A percentile compares a stretch with the other conserved stretches of the same genome.
Evolutionary conservation across 2,797 vertebrate species (phyloP).

Genomic region (Cheirogaleus major): DNA sequence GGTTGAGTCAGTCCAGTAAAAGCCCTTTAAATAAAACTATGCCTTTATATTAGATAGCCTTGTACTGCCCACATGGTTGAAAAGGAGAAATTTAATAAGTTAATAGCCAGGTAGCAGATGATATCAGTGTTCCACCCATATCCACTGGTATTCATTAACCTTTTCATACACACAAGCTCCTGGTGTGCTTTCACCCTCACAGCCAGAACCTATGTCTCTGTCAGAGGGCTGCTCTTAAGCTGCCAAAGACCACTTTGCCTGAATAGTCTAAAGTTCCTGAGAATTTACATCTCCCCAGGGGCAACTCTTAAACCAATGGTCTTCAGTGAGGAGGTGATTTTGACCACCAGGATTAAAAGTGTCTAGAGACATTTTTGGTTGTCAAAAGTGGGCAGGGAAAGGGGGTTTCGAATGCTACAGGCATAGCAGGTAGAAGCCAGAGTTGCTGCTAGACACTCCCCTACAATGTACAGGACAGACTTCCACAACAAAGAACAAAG

Average conservation of each 20-base stretch:
- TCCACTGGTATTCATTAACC: neutral
- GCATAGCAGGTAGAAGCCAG: neutral
- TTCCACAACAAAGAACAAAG: neutral
- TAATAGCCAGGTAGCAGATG: neutral
- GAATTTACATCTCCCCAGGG: neutral
- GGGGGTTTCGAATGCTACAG: neutral
- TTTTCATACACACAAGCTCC: neutral
- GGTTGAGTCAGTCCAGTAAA: neutral
- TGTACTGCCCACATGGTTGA: neutral
- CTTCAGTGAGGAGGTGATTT: neutral
- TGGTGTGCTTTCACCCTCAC: neutral
- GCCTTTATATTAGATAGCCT: neutral
- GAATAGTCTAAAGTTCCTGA: neutral
- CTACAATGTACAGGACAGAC: neutral
- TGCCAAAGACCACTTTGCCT: neutral
- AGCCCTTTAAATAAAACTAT: neutral
- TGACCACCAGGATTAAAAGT: neutral
- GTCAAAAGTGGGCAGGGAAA: neutral
- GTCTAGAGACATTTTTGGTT: neutral
- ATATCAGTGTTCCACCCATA: neutral
- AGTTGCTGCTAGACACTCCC: neutral
- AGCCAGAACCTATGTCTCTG: neutral
- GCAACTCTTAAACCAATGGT: neutral
- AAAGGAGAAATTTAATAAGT: neutral
- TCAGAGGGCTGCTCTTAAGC: neutral